A percentile compares a stretch with the other conserved stretches of the same genome.
phyloP scores from a whole-genome alignment of 2,797 vertebrate species.

The Schizopygopsis malacanthus region DNA sequence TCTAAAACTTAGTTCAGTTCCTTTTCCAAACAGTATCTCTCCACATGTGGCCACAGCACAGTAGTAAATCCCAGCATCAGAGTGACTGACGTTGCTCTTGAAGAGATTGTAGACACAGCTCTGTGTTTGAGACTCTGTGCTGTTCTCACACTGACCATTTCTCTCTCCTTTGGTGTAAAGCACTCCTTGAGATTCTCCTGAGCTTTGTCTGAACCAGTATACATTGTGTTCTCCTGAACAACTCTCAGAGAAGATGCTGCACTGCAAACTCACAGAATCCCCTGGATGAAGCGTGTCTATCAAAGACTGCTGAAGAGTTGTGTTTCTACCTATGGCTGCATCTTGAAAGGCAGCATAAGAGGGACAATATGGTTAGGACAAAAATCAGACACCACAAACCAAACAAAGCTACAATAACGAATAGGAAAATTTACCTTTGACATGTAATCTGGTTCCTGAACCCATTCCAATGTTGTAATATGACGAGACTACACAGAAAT shows the following conservation, averaged over 20 bases:
- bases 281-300: constrained; percentile 52
- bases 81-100: constrained; percentile 53
- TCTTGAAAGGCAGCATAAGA: neutral
- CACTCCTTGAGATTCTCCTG: constrained; percentile 52
- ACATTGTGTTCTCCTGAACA: constrained; percentile 58
- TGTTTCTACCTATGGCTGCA: neutral
- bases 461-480: neutral
- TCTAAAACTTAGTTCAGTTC: constrained; percentile 15
- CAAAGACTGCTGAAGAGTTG: constrained; percentile 14
- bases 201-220: constrained; percentile 54
- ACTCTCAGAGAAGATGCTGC: constrained; percentile 54
- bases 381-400: neutral
- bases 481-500: constrained; percentile 1
- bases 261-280: constrained; percentile 62
- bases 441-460: neutral
- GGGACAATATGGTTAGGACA: too few species aligned
- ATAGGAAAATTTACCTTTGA: neutral
- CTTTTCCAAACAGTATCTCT: constrained; percentile 46
- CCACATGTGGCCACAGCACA: constrained; percentile 68
- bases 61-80: constrained; percentile 67
- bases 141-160: constrained; percentile 36
- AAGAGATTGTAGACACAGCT: constrained; percentile 64
- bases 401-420: neutral
- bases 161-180: constrained; percentile 50
- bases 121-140: constrained; percentile 14